These are phyloP conservation scores for Austrofundulus limnaeus DNA, from an alignment of 2,113 vertebrate genomes.

Conservation along the genomic window DNA sequence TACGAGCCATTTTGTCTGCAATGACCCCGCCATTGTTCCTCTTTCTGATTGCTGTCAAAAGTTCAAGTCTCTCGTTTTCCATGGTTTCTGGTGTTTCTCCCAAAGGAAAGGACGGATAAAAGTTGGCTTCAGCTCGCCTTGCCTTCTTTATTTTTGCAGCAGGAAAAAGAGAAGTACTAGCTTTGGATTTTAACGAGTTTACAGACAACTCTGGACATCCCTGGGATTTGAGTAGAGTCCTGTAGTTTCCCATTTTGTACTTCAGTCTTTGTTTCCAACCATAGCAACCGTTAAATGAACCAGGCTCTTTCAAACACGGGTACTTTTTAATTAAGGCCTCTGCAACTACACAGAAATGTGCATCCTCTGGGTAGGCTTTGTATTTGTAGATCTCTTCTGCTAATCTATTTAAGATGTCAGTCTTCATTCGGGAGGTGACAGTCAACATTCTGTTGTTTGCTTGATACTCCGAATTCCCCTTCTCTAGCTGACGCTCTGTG, in stretches of 20 bases:
- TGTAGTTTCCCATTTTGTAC: slow-evolving; percentile 39
- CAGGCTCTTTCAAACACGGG: slow-evolving; percentile 10
- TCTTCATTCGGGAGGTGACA: slow-evolving; percentile 11
- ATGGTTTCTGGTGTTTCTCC: slow-evolving; percentile 14
- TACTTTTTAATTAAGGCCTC: slow-evolving; percentile 18
- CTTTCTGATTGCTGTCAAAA: slow-evolving; percentile 13
- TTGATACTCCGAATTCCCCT: slow-evolving; percentile 15
- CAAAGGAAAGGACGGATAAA: slow-evolving; percentile 21
- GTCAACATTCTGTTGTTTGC: slow-evolving; percentile 25
- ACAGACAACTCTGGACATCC: slow-evolving; percentile 36
- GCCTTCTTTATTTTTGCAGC: slow-evolving; percentile 27
- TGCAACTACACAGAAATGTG: slow-evolving; percentile 22
- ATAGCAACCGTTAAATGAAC: slow-evolving; percentile 21
- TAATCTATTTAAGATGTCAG: slow-evolving; percentile 24
- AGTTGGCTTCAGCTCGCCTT: slow-evolving; percentile 28
- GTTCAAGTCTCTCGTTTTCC: slow-evolving; percentile 22
- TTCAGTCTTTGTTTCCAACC: slow-evolving; percentile 22
- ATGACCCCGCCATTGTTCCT: slow-evolving; percentile 19
- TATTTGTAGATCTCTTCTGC: slow-evolving; percentile 24
- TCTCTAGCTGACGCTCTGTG: slow-evolving; percentile 22
- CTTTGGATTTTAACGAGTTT: slow-evolving; percentile 31
- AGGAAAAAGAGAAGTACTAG: slow-evolving; percentile 15
- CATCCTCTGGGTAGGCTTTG: slow-evolving; percentile 28
- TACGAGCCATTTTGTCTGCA: slow-evolving; percentile 25
- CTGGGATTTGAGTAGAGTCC: slow-evolving; percentile 35